phyloP scores from a whole-genome alignment of 2,113 vertebrate genomes.

The Isurus oxyrinchus region DNA sequence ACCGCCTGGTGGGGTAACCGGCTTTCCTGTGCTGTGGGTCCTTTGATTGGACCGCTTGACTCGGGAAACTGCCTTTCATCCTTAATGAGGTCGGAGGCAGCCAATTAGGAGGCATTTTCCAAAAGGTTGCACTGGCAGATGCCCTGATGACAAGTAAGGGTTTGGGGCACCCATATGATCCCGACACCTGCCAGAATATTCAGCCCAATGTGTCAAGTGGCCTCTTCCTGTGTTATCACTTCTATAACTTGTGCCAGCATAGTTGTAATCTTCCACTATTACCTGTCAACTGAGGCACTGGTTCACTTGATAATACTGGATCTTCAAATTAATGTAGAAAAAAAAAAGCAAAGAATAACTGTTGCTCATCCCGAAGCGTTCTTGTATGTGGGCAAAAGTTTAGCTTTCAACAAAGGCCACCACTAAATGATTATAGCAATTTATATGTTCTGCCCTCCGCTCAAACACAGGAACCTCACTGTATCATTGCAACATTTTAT shows the following conservation, averaged over 20 bases:
- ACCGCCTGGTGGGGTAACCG: too few species aligned
- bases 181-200: too few species aligned
- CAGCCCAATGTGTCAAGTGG: neutral
- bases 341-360: neutral
- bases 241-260: neutral
- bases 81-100: too few species aligned
- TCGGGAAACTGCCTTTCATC: too few species aligned
- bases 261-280: neutral
- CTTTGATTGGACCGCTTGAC: too few species aligned
- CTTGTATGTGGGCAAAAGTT: neutral
- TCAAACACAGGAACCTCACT: neutral
- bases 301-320: neutral
- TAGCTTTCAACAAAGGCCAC: neutral
- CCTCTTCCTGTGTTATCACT: neutral
- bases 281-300: neutral
- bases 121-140: too few species aligned
- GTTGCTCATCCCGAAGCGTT: neutral
- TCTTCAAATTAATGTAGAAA: neutral
- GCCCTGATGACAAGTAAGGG: too few species aligned
- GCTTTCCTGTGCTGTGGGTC: too few species aligned
- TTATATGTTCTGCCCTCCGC: neutral
- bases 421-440: neutral
- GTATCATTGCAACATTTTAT: neutral
- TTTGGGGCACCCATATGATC: too few species aligned
- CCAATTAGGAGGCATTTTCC: too few species aligned